Conservation (phyloP, 2,888 invertebrate species). For the Oscheius sp. region DNA sequence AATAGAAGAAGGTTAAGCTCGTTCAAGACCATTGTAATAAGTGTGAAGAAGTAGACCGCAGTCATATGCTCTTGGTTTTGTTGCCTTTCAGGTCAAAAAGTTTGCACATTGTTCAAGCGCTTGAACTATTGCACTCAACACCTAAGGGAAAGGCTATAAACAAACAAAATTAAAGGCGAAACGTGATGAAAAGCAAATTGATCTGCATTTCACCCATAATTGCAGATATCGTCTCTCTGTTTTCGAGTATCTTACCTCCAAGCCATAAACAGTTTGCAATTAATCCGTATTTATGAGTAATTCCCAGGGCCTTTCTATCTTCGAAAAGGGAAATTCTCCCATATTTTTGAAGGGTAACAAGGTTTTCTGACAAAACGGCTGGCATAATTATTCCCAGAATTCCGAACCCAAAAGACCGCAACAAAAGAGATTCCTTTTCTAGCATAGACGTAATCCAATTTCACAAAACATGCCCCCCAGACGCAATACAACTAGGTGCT, state of each 20-base stretch:
- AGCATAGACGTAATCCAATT: conserved; percentile 27
- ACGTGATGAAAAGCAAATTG: not conserved
- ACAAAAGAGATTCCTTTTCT: conserved; percentile 27
- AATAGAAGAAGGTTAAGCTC: not conserved
- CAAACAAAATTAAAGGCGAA: not conserved
- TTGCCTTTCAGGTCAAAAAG: not conserved
- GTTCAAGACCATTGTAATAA: not conserved
- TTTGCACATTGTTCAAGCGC: too few relatives aligned
- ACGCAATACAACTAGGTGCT: not conserved
- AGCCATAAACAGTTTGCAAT: too few relatives aligned
- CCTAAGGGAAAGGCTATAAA: not conserved
- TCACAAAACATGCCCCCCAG: conserved; percentile 12
- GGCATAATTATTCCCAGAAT: conserved; percentile 25
- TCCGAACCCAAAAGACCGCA: conserved; percentile 21
- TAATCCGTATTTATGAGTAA: too few relatives aligned
- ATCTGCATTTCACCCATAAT: not conserved
- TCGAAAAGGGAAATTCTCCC: too few relatives aligned
- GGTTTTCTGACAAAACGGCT: too few relatives aligned
- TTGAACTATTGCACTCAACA: too few relatives aligned
- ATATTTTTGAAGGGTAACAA: too few relatives aligned
- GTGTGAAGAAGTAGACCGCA: conserved; percentile 3
- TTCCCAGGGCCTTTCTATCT: too few relatives aligned
- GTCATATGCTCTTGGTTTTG: not conserved
- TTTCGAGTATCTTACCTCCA: too few relatives aligned
- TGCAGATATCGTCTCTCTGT: not conserved